A percentile compares a stretch with the other conserved stretches of the same genome.
These are phyloP conservation scores for Drosophila koepferae DNA, from an alignment of 2,888 invertebrate species.

Conservation along the genomic window DNA sequence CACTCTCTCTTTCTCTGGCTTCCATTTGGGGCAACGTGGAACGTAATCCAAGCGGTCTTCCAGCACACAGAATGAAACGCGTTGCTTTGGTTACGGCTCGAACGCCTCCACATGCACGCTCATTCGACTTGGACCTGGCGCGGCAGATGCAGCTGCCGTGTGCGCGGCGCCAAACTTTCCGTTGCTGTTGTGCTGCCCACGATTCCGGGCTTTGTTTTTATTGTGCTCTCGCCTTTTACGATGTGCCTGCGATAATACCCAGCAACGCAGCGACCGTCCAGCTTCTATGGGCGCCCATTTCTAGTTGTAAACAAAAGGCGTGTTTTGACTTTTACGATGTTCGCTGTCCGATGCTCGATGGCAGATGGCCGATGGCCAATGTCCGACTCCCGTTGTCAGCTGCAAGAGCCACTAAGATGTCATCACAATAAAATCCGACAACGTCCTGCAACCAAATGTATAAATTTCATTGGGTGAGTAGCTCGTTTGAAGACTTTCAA, in stretches of 20 bases:
- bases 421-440: conserved; percentile 64
- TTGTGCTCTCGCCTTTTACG: conserved; percentile 54
- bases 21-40: conserved; percentile 43
- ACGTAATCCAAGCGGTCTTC: conserved; percentile 33
- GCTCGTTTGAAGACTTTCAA: conserved; percentile 34
- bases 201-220: conserved; percentile 45
- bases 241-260: conserved; percentile 43
- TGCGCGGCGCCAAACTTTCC: conserved; percentile 16
- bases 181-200: conserved; percentile 15
- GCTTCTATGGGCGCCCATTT: conserved; percentile 29
- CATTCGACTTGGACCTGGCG: conserved; percentile 75
- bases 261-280: conserved; percentile 14
- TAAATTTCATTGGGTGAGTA: conserved; percentile 65
- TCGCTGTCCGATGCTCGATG: conserved; percentile 17
- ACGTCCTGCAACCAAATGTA: conserved; percentile 39
- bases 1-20: conserved; percentile 21
- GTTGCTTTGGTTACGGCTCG: conserved; percentile 35
- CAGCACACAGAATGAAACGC: conserved; percentile 33
- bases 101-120: conserved; percentile 69
- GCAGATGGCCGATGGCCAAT: conserved; percentile 23
- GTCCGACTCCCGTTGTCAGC: conserved; percentile 11
- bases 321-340: conserved; percentile 53
- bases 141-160: conserved; percentile 64
- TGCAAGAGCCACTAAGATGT: conserved; percentile 33
- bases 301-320: conserved; percentile 62